phyloP scores from a whole-genome alignment of 2,888 invertebrate species.

The Orthosia incerta region DNA sequence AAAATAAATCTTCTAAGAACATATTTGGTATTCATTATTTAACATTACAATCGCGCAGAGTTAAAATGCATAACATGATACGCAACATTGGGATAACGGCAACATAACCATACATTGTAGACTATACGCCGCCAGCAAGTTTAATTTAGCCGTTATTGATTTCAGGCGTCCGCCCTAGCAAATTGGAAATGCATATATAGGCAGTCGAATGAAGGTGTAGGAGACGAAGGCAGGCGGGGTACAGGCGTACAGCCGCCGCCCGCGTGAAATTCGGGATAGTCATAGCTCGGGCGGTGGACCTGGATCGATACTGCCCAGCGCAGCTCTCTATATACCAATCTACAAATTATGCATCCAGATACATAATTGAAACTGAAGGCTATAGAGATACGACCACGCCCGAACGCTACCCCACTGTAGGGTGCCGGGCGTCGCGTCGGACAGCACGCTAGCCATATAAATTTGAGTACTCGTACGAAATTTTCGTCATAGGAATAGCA shows the following conservation, averaged over 20 bases:
- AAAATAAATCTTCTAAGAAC: not conserved
- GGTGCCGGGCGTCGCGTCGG: not conserved
- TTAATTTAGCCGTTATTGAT: constrained; percentile 20
- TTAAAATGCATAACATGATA: constrained; percentile 2
- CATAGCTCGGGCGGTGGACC: constrained; percentile 10
- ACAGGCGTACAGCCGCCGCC: constrained; percentile 6
- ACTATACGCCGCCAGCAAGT: not conserved
- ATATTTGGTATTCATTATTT: not conserved
- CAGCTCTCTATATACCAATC: not conserved
- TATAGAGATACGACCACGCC: not conserved
- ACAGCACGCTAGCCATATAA: not conserved
- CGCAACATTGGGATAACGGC: constrained; percentile 6
- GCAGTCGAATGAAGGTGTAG: not conserved
- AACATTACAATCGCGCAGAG: not conserved
- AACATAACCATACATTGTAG: not conserved
- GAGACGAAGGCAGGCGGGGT: constrained; percentile 1
- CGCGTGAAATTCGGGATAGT: not conserved
- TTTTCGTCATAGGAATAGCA: constrained; percentile 1
- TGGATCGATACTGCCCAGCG: constrained; percentile 40
- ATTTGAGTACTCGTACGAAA: not conserved
- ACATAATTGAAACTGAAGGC: constrained; percentile 15
- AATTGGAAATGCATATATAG: constrained; percentile 19
- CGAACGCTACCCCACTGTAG: not conserved
- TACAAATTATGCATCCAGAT: constrained; percentile 37
- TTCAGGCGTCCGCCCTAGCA: not conserved